These are phyloP conservation scores for Oceanites oceanicus DNA, from an alignment of 2,113 vertebrate species.

Conservation along the genomic window DNA sequence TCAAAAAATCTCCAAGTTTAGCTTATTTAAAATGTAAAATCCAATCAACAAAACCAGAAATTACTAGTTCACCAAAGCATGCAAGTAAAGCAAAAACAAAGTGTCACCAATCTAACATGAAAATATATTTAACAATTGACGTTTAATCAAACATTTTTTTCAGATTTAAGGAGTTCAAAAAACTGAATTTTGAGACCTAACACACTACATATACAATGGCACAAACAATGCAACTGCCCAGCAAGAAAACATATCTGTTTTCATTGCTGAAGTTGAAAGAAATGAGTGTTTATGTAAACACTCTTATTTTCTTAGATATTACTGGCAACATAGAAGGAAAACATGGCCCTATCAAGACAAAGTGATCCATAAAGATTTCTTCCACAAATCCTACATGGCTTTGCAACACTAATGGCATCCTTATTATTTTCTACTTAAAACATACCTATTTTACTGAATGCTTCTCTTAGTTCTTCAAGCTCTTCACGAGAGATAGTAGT, in stretches of 20 bases:
- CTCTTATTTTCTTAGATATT: neutral
- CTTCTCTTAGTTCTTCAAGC: slow-evolving; percentile 90
- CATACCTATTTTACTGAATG: slow-evolving; percentile 93
- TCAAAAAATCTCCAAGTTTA: slow-evolving; percentile 29
- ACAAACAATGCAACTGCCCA: neutral
- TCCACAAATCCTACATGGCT: neutral
- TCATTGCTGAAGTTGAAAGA: neutral
- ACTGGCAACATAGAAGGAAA: neutral
- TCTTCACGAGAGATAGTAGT: slow-evolving; percentile 92
- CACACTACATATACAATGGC: neutral
- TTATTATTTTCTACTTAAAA: neutral
- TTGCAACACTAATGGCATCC: neutral
- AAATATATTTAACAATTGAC: neutral
- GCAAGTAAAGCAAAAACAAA: neutral
- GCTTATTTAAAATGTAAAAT: slow-evolving; percentile 22
- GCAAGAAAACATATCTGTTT: neutral
- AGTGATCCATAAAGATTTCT: neutral
- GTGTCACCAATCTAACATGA: neutral
- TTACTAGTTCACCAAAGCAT: neutral
- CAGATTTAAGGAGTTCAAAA: neutral
- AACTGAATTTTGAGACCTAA: neutral
- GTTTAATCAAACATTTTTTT: neutral
- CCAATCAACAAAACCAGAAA: neutral
- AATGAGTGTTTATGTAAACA: neutral
- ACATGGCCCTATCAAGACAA: neutral